Evolutionary conservation across 2,797 vertebrate genomes (phyloP).

Genomic region (Cirrhinus mrigala): DNA sequence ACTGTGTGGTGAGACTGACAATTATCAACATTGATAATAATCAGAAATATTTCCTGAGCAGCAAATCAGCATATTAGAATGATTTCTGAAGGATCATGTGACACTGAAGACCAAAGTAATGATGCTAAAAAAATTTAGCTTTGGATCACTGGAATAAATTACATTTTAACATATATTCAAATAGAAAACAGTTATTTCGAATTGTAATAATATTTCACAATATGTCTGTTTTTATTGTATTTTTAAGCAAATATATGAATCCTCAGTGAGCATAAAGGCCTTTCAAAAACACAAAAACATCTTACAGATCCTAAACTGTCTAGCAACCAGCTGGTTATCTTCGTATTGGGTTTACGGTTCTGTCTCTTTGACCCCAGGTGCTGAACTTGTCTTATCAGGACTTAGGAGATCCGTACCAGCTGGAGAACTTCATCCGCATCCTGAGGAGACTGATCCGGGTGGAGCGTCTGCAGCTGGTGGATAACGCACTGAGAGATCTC

Average conservation of each 20-base stretch:
- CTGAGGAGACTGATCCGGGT: conserved; percentile 89
- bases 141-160: neutral
- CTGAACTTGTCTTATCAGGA: conserved; percentile 95
- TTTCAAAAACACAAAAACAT: neutral
- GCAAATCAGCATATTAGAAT: neutral
- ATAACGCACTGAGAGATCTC: conserved; percentile 89
- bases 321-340: neutral
- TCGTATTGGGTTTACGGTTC: neutral
- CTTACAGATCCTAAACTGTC: neutral
- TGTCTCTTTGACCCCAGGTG: conserved; percentile 75
- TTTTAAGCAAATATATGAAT: too few species aligned
- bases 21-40: neutral
- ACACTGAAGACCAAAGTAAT: neutral
- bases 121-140: neutral
- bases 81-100: neutral
- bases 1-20: conserved; percentile 80
- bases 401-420: conserved; percentile 89
- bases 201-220: neutral
- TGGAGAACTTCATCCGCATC: conserved; percentile 89
- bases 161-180: neutral
- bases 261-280: neutral
- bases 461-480: conserved; percentile 90
- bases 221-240: neutral
- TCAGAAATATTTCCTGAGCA: neutral
- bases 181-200: neutral